Evolutionary conservation across 30 jellyfish, hydroid and myxozoan species (phyloP).

Genomic region (Euphysa ruthae): DNA sequence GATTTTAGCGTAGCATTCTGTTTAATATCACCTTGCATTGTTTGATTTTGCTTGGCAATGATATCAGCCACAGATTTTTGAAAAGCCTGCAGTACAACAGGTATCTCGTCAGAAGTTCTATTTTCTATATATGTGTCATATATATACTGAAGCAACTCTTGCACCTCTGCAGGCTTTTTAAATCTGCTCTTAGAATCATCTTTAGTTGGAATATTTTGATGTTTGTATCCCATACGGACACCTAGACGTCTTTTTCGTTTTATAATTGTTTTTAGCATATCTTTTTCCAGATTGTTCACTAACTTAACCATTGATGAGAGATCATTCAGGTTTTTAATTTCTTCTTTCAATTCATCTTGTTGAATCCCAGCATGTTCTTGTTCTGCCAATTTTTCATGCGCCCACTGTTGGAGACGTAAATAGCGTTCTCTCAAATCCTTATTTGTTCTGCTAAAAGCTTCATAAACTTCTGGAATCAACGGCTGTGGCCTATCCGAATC

Average conservation of each 20-base stretch:
- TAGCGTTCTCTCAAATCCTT: slow-evolving; percentile 26
- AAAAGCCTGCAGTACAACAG: slow-evolving; percentile 28
- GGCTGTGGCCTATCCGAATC: slow-evolving; percentile 21
- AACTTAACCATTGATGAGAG: slow-evolving; percentile 15
- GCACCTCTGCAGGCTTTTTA: slow-evolving; percentile 20
- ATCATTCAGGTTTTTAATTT: slow-evolving; percentile 19
- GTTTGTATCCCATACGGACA: slow-evolving; percentile 18
- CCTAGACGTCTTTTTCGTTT: slow-evolving; percentile 11
- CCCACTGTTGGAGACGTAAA: slow-evolving; percentile 17
- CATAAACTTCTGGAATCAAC: slow-evolving; percentile 26
- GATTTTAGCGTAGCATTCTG: too few species aligned
- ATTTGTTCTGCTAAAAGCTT: slow-evolving; percentile 23
- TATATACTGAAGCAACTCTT: slow-evolving; percentile 20
- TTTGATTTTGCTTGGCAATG: slow-evolving; percentile 6
- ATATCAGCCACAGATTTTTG: slow-evolving; percentile 26
- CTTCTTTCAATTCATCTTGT: slow-evolving; percentile 8
- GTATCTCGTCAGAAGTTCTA: slow-evolving; percentile 25
- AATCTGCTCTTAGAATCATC: neutral
- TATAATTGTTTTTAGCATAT: slow-evolving; percentile 17
- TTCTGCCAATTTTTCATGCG: neutral
- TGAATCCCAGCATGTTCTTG: neutral
- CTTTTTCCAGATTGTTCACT: slow-evolving; percentile 25
- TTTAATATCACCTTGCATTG: too few species aligned
- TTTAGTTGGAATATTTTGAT: slow-evolving; percentile 6
- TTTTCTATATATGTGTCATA: slow-evolving; percentile 29